Percentiles rank a stretch among this genome's conserved stretches.
phyloP scores from a whole-genome alignment of 2,797 vertebrate species.

The Macrochelys suwanniensis region DNA sequence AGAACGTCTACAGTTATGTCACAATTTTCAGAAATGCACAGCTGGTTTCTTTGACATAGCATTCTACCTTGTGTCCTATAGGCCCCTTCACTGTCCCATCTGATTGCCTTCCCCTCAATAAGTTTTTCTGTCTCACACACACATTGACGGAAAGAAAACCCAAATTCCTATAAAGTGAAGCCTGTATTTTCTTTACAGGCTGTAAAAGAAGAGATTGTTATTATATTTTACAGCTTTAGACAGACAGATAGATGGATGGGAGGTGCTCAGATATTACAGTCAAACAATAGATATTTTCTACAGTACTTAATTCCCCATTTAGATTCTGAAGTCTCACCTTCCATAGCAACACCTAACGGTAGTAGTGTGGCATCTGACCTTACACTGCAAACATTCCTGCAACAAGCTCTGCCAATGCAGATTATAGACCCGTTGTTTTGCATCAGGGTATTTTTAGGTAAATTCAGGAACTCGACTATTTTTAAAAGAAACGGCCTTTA shows the following conservation, averaged over 20 bases:
- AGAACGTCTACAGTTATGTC: background rate
- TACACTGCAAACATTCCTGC: background rate
- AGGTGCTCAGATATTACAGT: background rate
- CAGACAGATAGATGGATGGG: background rate
- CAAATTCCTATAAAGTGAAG: conserved; percentile 19
- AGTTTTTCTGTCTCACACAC: background rate
- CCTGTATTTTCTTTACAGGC: conserved; percentile 10
- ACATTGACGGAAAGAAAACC: background rate
- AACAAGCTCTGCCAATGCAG: background rate
- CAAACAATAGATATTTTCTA: background rate
- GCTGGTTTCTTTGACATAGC: background rate
- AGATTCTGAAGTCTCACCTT: background rate
- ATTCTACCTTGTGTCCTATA: background rate
- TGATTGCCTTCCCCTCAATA: background rate
- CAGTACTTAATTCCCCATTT: background rate
- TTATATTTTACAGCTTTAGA: background rate
- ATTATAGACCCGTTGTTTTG: background rate
- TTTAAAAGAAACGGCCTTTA: conserved; percentile 20
- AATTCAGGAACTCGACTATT: background rate
- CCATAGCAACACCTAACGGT: background rate
- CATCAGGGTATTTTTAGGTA: background rate
- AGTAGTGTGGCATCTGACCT: background rate
- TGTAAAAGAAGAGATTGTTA: background rate
- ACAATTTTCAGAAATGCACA: conserved; percentile 30
- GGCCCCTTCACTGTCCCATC: background rate